Evolutionary conservation across 2,888 invertebrate genomes (phyloP), one percentile per base, ranked within the genome.

Genomic region (Hirtodrosophila alboralis): DNA sequence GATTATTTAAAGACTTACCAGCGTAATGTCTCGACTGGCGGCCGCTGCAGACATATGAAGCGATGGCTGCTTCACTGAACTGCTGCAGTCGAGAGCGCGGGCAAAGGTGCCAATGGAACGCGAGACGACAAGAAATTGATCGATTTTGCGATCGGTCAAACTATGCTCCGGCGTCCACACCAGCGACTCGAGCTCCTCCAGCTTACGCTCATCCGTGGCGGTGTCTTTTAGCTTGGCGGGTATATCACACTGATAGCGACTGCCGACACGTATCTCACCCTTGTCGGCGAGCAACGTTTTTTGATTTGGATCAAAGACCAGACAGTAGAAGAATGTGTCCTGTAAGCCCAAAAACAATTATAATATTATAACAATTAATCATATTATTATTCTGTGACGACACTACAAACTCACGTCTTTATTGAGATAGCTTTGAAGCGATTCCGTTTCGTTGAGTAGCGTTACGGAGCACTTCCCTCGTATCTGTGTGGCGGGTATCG

Each of bases 1-100:
- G 6, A 1, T 18, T 38, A 1, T 1, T 1, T 0, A 4, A 8
- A 31, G 28, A 58, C 73, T 89, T 84, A 95, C 95, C 91, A 98
- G 93, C 71, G 99, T 99, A 85, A 99, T 97, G 92, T 99, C 99
- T 84, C 99, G 94, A 88, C 98, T 98, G 69, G 99, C 99, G 66
- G 99, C 98, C 52, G 99, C 99, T 67, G 99, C 99, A 87, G 98
- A 98, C 98, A 99, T 98, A 91, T 99, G 99, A 84, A 99, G 93
- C 87, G 97, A 97, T 62, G 99, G 99, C 90, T 99, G 98, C 91
- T 99, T 97, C 40, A 99, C 97, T 80, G 98, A 97, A 91, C 98
- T 98, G 81, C 98, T 98, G 91, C 98, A 98, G 92, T 99, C 99
- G 74, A 99, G 93, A 61, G 99, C 99, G 80, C 99, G 94, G 70